Evolutionary conservation across 30 jellyfish, hydroid and myxozoan genomes (phyloP).

Genomic region (Clytia hemisphaerica): DNA sequence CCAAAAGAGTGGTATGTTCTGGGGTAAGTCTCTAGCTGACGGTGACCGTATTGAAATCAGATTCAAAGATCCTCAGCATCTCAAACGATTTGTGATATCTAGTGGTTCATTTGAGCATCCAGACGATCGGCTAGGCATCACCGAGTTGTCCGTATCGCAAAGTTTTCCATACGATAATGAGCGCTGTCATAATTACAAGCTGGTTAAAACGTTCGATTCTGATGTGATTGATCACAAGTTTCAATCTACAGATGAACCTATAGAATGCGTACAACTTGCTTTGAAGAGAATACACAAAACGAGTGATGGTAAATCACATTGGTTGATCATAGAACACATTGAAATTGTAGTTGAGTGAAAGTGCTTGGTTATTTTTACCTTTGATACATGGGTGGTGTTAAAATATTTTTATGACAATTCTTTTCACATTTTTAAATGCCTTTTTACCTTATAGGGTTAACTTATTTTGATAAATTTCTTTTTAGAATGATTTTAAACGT

Average conservation of each 20-base stretch:
- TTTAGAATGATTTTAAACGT: too few species aligned
- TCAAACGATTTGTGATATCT: constrained; percentile 42
- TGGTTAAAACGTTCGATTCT: constrained; percentile 11
- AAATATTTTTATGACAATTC: too few species aligned
- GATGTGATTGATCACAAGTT: constrained; percentile 28
- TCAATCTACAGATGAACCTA: constrained; percentile 22
- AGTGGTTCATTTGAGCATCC: constrained; percentile 76
- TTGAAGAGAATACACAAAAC: constrained; percentile 38
- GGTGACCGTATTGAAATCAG: constrained; percentile 56
- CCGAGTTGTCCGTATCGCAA: constrained; percentile 49
- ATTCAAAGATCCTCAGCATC: constrained; percentile 15
- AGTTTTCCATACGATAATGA: constrained; percentile 37
- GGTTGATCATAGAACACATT: constrained; percentile 76
- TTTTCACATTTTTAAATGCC: too few species aligned
- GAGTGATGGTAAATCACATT: constrained; percentile 45
- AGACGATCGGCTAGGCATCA: constrained; percentile 44
- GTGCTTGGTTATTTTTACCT: too few species aligned
- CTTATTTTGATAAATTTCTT: too few species aligned
- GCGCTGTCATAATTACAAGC: constrained; percentile 15
- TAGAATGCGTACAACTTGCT: constrained; percentile 54
- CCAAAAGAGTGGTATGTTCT: constrained; percentile 46
- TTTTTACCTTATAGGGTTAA: too few species aligned
- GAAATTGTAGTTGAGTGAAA: constrained; percentile 35
- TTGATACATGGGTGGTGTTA: too few species aligned
- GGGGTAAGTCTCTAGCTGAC: constrained; percentile 57